Evolutionary conservation across 2,797 vertebrate species (phyloP).

Genomic region (Lutjanus argentimaculatus): DNA sequence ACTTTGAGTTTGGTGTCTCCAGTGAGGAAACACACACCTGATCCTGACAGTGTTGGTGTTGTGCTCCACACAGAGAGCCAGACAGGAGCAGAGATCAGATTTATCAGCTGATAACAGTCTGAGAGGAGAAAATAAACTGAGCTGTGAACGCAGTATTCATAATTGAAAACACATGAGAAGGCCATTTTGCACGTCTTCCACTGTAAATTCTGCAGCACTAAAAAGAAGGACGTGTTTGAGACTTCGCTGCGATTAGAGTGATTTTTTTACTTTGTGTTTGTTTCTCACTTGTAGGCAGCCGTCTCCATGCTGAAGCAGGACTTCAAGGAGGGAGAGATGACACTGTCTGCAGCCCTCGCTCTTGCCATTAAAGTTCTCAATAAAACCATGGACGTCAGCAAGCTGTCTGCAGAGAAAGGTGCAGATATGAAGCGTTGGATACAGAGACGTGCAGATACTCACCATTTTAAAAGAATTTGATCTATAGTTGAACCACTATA

Average conservation of each 20-base stretch:
- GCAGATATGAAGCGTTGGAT: not conserved
- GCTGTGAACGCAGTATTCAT: not conserved
- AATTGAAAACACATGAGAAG: not conserved
- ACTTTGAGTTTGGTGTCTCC: slow-evolving; percentile 3
- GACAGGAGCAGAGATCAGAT: not conserved
- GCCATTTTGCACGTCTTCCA: not conserved
- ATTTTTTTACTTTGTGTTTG: not conserved
- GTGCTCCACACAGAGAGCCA: not conserved
- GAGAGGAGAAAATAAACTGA: not conserved
- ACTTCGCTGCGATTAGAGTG: not conserved
- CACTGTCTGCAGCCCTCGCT: slow-evolving; percentile 90
- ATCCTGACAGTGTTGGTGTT: not conserved
- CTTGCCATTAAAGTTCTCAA: slow-evolving; percentile 95
- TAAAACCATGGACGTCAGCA: slow-evolving; percentile 98
- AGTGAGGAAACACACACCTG: slow-evolving; percentile 43
- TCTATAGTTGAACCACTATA: too few species aligned
- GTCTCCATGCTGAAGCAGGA: slow-evolving; percentile 98
- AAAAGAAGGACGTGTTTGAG: not conserved
- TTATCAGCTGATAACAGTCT: not conserved
- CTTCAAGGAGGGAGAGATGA: slow-evolving; percentile 96
- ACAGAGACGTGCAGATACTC: not conserved
- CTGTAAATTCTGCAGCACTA: not conserved
- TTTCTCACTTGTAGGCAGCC: slow-evolving; percentile 85
- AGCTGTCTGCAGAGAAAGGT: slow-evolving; percentile 97
- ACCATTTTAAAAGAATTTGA: not conserved